Evolutionary conservation across 2,113 vertebrate genomes (phyloP).

Genomic region (Actenoides hombroni): DNA sequence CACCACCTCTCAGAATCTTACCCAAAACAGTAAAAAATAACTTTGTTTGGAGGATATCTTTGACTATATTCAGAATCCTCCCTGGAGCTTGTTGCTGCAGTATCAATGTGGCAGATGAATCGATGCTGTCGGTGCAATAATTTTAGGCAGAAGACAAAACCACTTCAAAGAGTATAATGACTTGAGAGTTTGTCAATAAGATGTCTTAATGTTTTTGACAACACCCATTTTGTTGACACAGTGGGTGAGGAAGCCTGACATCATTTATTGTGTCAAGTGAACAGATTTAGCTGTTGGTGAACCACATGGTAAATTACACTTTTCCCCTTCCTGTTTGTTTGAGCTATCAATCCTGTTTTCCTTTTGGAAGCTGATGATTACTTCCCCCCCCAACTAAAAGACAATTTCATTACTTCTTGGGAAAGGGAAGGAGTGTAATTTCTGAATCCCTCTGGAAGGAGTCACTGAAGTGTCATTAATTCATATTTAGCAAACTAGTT

Average conservation of each 20-base stretch:
- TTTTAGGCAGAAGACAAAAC: conserved; percentile 77
- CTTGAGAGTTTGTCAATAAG: conserved; percentile 79
- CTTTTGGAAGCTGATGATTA: conserved; percentile 53
- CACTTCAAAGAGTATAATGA: conserved; percentile 76
- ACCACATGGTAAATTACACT: conserved; percentile 67
- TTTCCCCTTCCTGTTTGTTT: conserved; percentile 41
- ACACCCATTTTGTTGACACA: conserved; percentile 77
- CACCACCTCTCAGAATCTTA: background rate
- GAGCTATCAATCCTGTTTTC: conserved; percentile 45
- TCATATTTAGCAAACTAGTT: conserved; percentile 8
- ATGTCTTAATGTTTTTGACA: conserved; percentile 76
- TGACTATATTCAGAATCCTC: conserved; percentile 52
- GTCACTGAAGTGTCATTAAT: conserved; percentile 26
- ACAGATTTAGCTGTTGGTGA: conserved; percentile 72
- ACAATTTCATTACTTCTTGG: conserved; percentile 35
- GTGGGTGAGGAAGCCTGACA: conserved; percentile 73
- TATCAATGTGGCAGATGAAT: conserved; percentile 76
- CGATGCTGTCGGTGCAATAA: conserved; percentile 70
- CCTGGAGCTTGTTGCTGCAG: conserved; percentile 43
- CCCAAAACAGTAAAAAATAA: conserved; percentile 5
- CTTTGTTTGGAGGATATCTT: conserved; percentile 44
- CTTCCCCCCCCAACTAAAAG: background rate
- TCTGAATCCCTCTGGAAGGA: conserved; percentile 8
- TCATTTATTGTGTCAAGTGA: conserved; percentile 75
- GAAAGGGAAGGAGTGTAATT: conserved; percentile 11